Base-by-base conservation (phyloP, 2,888 invertebrate genomes). In the Metacarcinus magister region DNA sequence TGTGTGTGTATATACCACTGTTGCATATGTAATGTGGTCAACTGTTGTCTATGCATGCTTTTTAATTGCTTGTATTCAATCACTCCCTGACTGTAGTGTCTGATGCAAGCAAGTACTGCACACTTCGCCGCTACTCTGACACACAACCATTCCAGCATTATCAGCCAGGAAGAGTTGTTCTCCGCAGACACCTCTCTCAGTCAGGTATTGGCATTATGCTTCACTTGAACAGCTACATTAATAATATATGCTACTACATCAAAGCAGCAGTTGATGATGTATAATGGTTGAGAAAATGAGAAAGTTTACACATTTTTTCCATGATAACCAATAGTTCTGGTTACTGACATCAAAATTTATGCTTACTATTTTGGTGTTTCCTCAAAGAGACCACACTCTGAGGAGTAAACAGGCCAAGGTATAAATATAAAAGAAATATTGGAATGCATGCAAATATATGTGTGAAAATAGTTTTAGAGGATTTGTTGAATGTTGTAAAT, bases 81-180 rank as follows among this genome's bases (percentile, higher is more conserved):
- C 39, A 82, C 46, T 92, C 46, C 95, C 48, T 96, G 92, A 54
- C 43, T 90, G 39, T 96, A 96, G 96, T 96, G 93, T 93, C 87
- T 96, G 96, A 96, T 67, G 95, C 96, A 89, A 96, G 95, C 96
- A 96, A 96, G 96, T 96, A 96, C 96, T 96, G 96, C 96, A 96
- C 96, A 16, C 94, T 96, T 13, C 96, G 96, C 39, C 96, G 95
- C 32, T 96, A 96, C 95, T 96, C 96, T 93, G 96, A 96, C 94
- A 89, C 95, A 46, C 95, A 95, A 48, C 48, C 95, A 43, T 90
- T 93, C 87, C 92, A 75, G 92, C 93, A 94, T 19, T 94, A 94
- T 60, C 95, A 92, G 60, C 96, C 96, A 46, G 96, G 96, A 46
- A 94, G 96, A 60, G 94, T 96, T 90, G 94, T 96, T 32, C 96